A percentile compares a stretch with the other conserved stretches of the same genome.
phyloP scores from a whole-genome alignment of 2,888 invertebrate genomes.

The Acleris literana region DNA sequence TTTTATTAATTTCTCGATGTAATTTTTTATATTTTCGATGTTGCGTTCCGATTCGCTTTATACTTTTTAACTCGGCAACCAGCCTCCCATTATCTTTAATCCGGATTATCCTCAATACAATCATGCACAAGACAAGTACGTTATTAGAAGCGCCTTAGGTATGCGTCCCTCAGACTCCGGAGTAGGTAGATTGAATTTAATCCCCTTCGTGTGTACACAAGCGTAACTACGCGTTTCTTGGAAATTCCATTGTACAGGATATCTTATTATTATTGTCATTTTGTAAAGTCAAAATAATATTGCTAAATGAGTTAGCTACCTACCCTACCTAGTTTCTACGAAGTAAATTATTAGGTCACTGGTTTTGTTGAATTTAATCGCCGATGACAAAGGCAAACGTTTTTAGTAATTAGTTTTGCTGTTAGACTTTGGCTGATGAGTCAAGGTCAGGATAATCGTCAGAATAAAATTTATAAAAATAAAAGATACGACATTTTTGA shows the following conservation, averaged over 20 bases:
- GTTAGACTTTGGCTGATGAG: not conserved
- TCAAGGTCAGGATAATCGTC: too few species aligned
- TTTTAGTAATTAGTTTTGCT: not conserved
- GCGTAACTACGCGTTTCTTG: constrained; percentile 26
- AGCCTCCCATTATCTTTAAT: constrained; percentile 58
- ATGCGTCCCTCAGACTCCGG: constrained; percentile 47
- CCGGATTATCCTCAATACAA: constrained; percentile 68
- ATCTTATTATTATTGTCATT: constrained; percentile 24
- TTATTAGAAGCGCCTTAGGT: constrained; percentile 55
- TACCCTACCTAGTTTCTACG: too few species aligned
- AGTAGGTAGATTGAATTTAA: constrained; percentile 37
- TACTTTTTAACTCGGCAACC: constrained; percentile 29
- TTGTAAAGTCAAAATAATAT: constrained; percentile 18
- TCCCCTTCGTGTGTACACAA: constrained; percentile 36
- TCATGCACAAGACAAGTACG: constrained; percentile 59
- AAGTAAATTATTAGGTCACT: too few species aligned
- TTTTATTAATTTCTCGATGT: not conserved
- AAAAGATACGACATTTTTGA: too few species aligned
- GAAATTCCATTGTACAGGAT: constrained; percentile 19
- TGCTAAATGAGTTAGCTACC: too few species aligned
- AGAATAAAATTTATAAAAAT: too few species aligned
- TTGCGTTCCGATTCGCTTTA: constrained; percentile 1
- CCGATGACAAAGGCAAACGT: not conserved
- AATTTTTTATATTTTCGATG: not conserved
- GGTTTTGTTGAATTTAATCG: not conserved